Evolutionary conservation across 2,888 invertebrate species (phyloP), one percentile per base, ranked within the genome.

Genomic region (Volucella bombylans): DNA sequence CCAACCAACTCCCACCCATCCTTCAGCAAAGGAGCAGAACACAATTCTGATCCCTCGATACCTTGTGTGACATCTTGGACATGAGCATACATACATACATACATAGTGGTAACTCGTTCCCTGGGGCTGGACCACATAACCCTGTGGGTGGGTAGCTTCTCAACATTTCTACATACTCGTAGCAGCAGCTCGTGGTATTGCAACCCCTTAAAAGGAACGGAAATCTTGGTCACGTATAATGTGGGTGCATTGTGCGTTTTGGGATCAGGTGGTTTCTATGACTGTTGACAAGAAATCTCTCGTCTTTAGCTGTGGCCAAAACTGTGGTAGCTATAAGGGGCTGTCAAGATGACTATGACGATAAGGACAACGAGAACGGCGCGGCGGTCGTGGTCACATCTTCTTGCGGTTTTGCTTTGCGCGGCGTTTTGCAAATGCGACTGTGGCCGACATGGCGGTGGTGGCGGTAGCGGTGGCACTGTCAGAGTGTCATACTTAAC

Each of bases 41-140:
- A 68, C 65, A 52, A 61, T 61, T 71, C 65, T 76, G 72, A 81
- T 81, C 81, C 81, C 81, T 62, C 76, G 72, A 77, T 77, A 62
- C 62, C 85, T 68, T 68, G 52, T 77, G 72, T 85, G 81, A 85
- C 85, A 85, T 85, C 85, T 85, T 81, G 85, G 81, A 85, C 85
- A 85, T 76, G 81, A 77, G 71, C 72, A 76, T 65, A 31, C 23
- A 23, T 4, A 23, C 23, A 18, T 18, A 1, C 31, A 2, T 31
- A 31, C 31, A 31, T 31, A 31, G 31, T 31, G 31, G 6, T 31
- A 71, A 85, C 72, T 85, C 62, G 76, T 76, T 76, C 31, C 31
- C 67, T 80, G 59, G 49, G 78, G 49, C 23, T 12, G 9, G 61
- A 55, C 41, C 43, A 45, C 61, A 43, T n/a, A 64, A 47, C 62